A percentile compares a stretch with the other conserved stretches of the same genome.
Evolutionary conservation across 2,113 vertebrate species (phyloP).

Genomic region (Neoarius graeffei): DNA sequence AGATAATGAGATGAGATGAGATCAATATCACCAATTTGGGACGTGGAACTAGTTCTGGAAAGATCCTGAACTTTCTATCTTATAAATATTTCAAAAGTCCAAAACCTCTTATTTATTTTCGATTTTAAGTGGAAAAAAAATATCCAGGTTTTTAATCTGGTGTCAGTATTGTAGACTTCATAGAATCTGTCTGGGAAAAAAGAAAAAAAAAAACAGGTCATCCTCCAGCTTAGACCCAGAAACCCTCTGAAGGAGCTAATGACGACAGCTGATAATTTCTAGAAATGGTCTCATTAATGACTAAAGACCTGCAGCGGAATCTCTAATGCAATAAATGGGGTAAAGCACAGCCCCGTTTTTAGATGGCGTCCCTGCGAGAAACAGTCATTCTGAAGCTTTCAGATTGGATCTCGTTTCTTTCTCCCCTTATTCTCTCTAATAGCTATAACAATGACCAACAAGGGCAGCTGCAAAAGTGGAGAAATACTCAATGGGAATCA

Average conservation of each 20-base stretch:
- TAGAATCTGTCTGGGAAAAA: neutral
- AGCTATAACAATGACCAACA: conserved; percentile 29
- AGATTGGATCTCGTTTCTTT: conserved; percentile 11
- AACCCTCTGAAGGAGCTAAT: neutral
- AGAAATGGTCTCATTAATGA: conserved; percentile 18
- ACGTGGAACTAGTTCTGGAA: neutral
- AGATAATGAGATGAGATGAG: too few relatives aligned
- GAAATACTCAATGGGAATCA: conserved; percentile 29
- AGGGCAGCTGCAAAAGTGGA: conserved; percentile 9
- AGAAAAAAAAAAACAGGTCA: neutral
- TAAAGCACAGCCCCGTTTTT: neutral
- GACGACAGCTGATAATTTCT: neutral
- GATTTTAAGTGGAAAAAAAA: neutral
- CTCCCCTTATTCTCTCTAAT: conserved; percentile 30
- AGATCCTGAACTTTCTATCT: neutral
- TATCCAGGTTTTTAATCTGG: neutral
- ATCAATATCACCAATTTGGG: neutral
- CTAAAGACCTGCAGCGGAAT: conserved; percentile 32
- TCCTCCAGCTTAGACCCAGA: neutral
- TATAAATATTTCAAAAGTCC: neutral
- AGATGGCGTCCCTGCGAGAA: neutral
- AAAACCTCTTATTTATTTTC: neutral
- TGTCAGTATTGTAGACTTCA: neutral
- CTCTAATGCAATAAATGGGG: conserved; percentile 17
- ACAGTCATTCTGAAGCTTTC: conserved; percentile 19